Evolutionary conservation across 2,888 invertebrate genomes (phyloP), one percentile per base, ranked within the genome.

Genomic region (Fragum fragum): DNA sequence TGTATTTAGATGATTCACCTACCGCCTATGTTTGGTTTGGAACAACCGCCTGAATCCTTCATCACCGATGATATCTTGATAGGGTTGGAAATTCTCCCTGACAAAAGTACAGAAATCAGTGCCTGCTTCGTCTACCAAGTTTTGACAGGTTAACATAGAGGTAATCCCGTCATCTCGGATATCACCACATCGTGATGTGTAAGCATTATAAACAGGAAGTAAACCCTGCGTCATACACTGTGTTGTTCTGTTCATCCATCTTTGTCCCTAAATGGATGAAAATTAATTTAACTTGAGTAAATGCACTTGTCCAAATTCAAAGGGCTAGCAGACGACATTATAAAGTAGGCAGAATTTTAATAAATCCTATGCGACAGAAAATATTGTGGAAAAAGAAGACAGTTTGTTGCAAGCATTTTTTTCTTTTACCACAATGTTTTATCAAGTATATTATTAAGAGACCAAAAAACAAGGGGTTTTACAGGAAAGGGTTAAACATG

Each of bases 171-270:
- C 73, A 14, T 73, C 63, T n/a, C 47, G 57, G 42, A 82, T 72
- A 57, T 78, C 79, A 23, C 68, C 75, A 76, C 82, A 82, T 5
- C 76, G 66, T 18, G 68, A 39, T 0, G 29, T 21, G 42, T 78
- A 39, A 1, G 59, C 59, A n/a, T 79, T 29, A 29, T 82, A 82
- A 0, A 76, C 69, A 36, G 78, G 82, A 18, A 69, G 69, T 11
- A 82, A 61, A 9, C 29, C 14, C 6, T 63, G 28, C 36, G 76
- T 73, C 52, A 82, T 23, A 55, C 82, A 82, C 2, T 42, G 16
- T 3, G 66, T 73, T 26, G 82, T 76, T 23, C 76, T 53, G 32
- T 82, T 76, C 70, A 82, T 42, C 78, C 76, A 82, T 7, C 32
- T 42, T n/a, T 55, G 39, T n/a, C 82, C 82, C 82, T 82, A n/a